Evolutionary conservation across 2,888 invertebrate genomes (phyloP), one percentile per base, ranked within the genome.

Genomic region (Meteorus cinctellus): DNA sequence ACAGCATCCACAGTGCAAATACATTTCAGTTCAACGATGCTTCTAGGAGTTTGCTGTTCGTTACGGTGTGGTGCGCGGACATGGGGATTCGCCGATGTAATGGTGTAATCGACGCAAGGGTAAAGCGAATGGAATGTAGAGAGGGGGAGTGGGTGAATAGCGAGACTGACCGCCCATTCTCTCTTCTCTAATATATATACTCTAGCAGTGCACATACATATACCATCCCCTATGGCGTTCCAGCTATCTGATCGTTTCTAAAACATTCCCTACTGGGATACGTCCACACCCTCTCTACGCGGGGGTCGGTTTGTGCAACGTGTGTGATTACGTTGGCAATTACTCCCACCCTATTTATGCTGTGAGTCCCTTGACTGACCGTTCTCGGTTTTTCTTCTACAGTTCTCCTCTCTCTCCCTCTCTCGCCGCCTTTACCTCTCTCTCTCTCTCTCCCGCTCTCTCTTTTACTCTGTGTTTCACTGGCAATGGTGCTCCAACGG

Each of bases 281-380:
- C 81, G 81, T 80, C 80, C 79, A 78, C 84, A 81, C 83, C 80
- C 84, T 82, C 81, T 65, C 66, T 59, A 34, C 63, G 63, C 72
- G 74, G 78, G 81, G 82, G 74, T 65, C 8, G 83, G 86, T 86
- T 86, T 85, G 84, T 86, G 85, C 84, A 84, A 82, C 84, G 85
- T 87, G 85, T 87, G 86, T 87, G 87, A 86, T 87, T 88, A 86
- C 86, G 87, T 86, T 86, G 85, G 88, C 87, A 88, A 88, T 88
- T 88, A 88, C 87, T 85, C 84, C 86, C 84, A 83, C 84, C 81
- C 82, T 63, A 10, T 24, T n/a, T 65, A 59, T 62, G 59, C 34
- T 34, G 34, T 24, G 27, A 27, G 74, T 70, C 70, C 75, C 62
- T 70, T 29, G 45, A 29, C 73, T n/a, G 14, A 34, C 55, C 48